Base-by-base conservation (phyloP, 2,888 invertebrate species). In the Noctua fimbriata region DNA sequence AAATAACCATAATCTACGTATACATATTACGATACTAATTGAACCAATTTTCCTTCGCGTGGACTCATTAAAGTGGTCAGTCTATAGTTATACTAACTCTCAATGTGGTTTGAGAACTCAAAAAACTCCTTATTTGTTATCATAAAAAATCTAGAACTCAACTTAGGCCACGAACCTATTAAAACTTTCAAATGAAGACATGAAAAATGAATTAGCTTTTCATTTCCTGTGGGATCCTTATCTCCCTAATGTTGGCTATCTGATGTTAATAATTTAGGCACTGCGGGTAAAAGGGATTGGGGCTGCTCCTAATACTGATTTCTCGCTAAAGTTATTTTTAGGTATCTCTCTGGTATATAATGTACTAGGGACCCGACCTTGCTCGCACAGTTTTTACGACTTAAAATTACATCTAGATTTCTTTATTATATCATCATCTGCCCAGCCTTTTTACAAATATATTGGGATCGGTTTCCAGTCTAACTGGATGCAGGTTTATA, bases 161-260 rank as follows among this genome's bases (percentile, higher is more conserved):
- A 75, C 81, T 82, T 86, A 89, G 90, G 90, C 92, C 92, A 92
- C 88, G 87, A 90, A 89, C 90, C 91, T 91, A 94, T 94, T 94
- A 94, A 94, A 95, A 95, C 89, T 94, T 93, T 84, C 87, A 82
- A 91, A 93, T 91, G 91, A 91, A 91, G 92, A 90, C 91, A 91
- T 94, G 93, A 95, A 94, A 94, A 95, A 94, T 95, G 93, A 92
- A 93, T 92, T 91, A 90, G 90, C 90, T 92, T 82, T 90, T 91
- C 86, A 90, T 91, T 91, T 92, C 90, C 88, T 87, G 55, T 66
- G 88, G 81, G 90, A 85, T 73, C 47, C 69, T 76, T 82, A 80
- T 77, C 75, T 76, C 72, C 76, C 81, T 78, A 83, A 83, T 85
- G 79, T 79, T 71, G 84, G 78, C 71, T 89, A 88, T 91, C 86